Percentiles rank a stretch among this genome's conserved stretches.
Evolutionary conservation across 2,113 vertebrate species (phyloP).

Genomic region (Sinocyclocheilus anshuiensis): DNA sequence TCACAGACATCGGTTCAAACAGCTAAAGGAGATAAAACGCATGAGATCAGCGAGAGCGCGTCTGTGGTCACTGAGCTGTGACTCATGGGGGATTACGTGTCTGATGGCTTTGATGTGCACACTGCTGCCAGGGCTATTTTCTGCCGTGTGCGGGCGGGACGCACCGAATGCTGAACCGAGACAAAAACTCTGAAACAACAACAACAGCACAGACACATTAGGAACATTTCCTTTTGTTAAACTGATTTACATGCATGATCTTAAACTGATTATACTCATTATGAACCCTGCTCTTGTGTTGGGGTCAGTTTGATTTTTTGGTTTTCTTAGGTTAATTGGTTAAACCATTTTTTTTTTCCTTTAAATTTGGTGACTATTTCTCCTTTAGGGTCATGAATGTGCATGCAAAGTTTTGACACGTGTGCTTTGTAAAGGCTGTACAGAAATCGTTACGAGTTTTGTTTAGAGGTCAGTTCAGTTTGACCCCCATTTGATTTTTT

Average conservation of each 20-base stretch:
- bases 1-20: neutral
- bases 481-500: neutral
- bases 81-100: conserved; percentile 75
- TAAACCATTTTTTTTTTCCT: neutral
- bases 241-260: neutral
- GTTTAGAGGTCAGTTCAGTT: too few species aligned
- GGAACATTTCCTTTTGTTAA: neutral
- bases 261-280: too few species aligned
- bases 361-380: too few species aligned
- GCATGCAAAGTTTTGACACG: too few species aligned
- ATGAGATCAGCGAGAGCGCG: neutral
- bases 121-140: conserved; percentile 68
- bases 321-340: too few species aligned
- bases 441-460: too few species aligned
- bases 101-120: conserved; percentile 73
- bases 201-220: neutral
- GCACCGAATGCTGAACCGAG: neutral
- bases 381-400: too few species aligned
- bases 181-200: neutral
- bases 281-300: neutral
- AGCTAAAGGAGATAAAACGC: neutral
- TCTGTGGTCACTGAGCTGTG: conserved; percentile 57
- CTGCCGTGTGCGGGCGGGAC: conserved; percentile 36
- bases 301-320: neutral
- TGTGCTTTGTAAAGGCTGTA: too few species aligned